Evolutionary conservation across 2,113 vertebrate genomes (phyloP), one percentile per base, ranked within the genome.

Genomic region (Morone saxatilis): DNA sequence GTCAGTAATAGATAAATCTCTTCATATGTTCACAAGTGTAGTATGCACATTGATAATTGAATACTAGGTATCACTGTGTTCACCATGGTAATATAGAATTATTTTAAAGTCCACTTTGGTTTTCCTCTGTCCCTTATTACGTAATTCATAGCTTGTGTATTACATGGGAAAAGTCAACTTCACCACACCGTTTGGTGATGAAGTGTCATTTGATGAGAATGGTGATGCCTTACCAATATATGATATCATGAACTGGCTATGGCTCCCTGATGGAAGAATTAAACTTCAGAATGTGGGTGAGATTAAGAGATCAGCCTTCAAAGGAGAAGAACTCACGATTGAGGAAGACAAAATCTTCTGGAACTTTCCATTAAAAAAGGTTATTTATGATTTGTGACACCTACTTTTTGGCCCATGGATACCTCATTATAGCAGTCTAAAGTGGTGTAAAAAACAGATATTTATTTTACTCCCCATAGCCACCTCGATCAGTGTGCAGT

Each of bases 201-300:
- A 84, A 45, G 91, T 95, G 7, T 92, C 89, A 7, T 95, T 95
- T 86, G 94, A 95, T 65, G 71, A 93, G 17, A 94, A 95, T 54
- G 95, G 94, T 3, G 91, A 95, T 85, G 93, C 87, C 2, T 68
- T 94, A 59, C 91, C 93, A 61, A 89, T 94, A 31, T 95, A 95
- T 56, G 95, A 95, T 51, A 71, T 95, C 16, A 82, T 95, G 90
- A 95, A 94, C 84, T 95, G 95, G 95, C 56, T 88, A 50, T 81
- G 71, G 86, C 89, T 84, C 43, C 71, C 83, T 8, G 86, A 92
- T 65, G 93, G 92, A 38, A 81, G 59, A 12, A 78, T 62, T 1
- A 71, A 84, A 59, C 54, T 93, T 43, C 81, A 87, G 38, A 92
- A 73, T 78, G 84, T 95, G 0, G 94, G 94, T 31, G 82, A 82